phyloP scores from a whole-genome alignment of 92 coral and sea anemone species.

The Scolanthus callimorphus region DNA sequence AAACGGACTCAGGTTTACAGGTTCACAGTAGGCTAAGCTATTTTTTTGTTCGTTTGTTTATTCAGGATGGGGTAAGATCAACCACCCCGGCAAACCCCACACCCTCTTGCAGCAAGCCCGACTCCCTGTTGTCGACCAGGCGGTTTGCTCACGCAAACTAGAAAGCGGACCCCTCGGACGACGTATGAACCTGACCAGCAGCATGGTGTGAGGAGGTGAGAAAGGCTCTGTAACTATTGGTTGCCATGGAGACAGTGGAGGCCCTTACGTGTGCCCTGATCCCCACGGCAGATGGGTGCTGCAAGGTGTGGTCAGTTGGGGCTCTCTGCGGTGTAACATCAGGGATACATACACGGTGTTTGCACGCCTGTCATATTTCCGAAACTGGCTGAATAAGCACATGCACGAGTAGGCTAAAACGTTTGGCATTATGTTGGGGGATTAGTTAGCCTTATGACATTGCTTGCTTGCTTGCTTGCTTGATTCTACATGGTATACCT shows the following conservation, averaged over 20 bases:
- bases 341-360: constrained; percentile 44
- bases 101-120: constrained; percentile 46
- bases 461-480: too few species aligned
- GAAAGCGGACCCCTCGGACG: not conserved
- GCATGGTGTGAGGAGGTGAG: constrained; percentile 76
- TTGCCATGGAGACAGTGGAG: constrained; percentile 91
- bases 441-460: too few species aligned
- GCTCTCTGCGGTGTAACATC: constrained; percentile 44
- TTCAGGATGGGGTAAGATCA: constrained; percentile 75
- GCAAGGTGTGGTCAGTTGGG: constrained; percentile 76
- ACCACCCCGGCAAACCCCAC: constrained; percentile 49
- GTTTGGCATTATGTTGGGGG: too few species aligned
- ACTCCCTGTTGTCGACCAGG: too few species aligned
- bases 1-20: too few species aligned
- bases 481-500: too few species aligned
- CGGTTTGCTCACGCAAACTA: too few species aligned
- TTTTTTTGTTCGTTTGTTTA: too few species aligned
- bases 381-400: too few species aligned
- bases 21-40: too few species aligned
- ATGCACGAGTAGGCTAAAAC: too few species aligned
- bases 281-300: constrained; percentile 73
- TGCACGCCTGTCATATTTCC: constrained; percentile 55
- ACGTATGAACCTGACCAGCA: constrained; percentile 23
- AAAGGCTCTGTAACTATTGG: constrained; percentile 57
- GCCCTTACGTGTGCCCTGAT: constrained; percentile 70